Evolutionary conservation across 2,113 vertebrate genomes (phyloP), one percentile per base, ranked within the genome.

Genomic region (Chloebia gouldiae): DNA sequence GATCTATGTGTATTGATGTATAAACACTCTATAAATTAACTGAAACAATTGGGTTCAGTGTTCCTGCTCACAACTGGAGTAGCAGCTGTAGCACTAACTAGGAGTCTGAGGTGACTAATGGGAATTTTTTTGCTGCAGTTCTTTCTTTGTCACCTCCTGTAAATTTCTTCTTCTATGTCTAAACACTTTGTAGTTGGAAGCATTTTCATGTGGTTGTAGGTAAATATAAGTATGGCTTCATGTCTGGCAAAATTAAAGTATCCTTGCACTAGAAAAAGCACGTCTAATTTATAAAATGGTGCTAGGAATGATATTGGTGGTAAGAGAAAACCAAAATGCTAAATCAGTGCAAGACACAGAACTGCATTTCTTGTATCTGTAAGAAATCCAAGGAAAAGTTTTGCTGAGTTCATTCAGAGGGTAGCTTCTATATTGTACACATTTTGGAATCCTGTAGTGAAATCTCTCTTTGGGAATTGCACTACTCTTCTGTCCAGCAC

Each of bases 401-500:
- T 23, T 42, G 40, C 56, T 59, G 33, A 44, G 80, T 95, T 94
- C 78, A 94, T 90, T 88, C 61, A 47, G 88, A 40, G 71, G 90
- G 51, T 88, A 81, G 56, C 75, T 89, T 82, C 92, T 89, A 66
- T 69, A 73, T 0, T 33, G 51, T 53, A 63, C 80, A 84, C 75
- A 69, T 94, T 81, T 61, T 89, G 84, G 71, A 94, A 96, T 87
- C 81, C 90, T 80, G 82, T 15, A 92, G 70, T 81, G 81, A 95
- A 96, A 84, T 37, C 81, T 63, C 77, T 96, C 95, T 94, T 45
- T 79, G 94, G 96, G 96, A 96, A 95, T 95, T 95, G 81, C 54
- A 64, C 73, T 73, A 78, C 28, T 33, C 81, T 76, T 90, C 88
- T 63, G 70, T 95, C 87, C 90, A 92, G 91, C 87, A 89, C 93